Conservation (phyloP, 2,888 invertebrate genomes). For the Cryptophagus acutangulus region DNA sequence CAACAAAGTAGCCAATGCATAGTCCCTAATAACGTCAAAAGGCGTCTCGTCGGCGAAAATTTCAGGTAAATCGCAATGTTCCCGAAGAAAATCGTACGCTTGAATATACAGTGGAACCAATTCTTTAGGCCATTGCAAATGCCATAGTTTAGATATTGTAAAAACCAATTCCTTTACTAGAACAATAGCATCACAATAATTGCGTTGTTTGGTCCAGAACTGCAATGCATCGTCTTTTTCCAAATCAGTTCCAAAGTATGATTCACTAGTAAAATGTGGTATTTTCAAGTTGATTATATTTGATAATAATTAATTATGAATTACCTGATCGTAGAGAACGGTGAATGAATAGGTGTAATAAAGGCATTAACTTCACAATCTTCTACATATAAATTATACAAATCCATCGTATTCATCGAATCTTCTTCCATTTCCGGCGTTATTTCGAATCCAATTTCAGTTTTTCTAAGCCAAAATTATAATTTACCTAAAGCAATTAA, state of each 20-base stretch:
- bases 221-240: slow-evolving; percentile 61
- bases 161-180: slow-evolving; percentile 58
- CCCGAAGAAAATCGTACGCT: slow-evolving; percentile 54
- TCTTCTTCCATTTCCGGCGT: slow-evolving; percentile 48
- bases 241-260: slow-evolving; percentile 62
- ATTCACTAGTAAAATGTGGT: slow-evolving; percentile 28
- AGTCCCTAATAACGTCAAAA: slow-evolving; percentile 46
- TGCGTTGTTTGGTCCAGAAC: slow-evolving; percentile 58
- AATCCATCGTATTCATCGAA: slow-evolving; percentile 59
- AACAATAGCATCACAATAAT: slow-evolving; percentile 55
- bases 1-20: slow-evolving; percentile 51
- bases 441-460: slow-evolving; percentile 48
- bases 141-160: slow-evolving; percentile 59
- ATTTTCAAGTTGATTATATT: not conserved
- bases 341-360: slow-evolving; percentile 38
- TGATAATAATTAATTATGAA: not conserved
- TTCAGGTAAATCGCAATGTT: slow-evolving; percentile 53
- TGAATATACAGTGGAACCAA: slow-evolving; percentile 56
- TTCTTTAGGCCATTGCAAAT: slow-evolving; percentile 60
- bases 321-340: slow-evolving; percentile 24
- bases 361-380: slow-evolving; percentile 32
- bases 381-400: slow-evolving; percentile 58
- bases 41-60: slow-evolving; percentile 44
- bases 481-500: slow-evolving; percentile 6
- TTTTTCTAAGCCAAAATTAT: slow-evolving; percentile 40